Evolutionary conservation across 2,113 vertebrate genomes (phyloP), one percentile per base, ranked within the genome.

Genomic region (Chionomys nivalis): DNA sequence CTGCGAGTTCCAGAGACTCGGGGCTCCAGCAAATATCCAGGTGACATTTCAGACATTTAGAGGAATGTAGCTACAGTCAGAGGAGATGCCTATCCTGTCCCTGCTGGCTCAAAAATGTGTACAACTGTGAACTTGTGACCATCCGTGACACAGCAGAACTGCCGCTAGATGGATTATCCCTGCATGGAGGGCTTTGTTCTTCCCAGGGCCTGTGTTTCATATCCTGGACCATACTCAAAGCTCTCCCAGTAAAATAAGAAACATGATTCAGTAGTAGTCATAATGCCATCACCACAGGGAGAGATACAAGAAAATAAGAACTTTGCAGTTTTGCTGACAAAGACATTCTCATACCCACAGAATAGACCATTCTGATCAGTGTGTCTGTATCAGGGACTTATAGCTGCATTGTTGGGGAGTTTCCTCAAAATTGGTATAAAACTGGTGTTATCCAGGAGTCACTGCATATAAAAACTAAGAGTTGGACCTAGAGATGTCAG

Each of bases 51-150:
- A 83, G 52, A 90, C 13, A 76, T 9, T 16, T 42, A 55, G 77
- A 6, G 36, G 63, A 94, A 31, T 23, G 24, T 9, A 66, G 82
- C 3, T 44, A 58, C 68, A 21, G 26, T 36, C 70, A 89, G 16
- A 33, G 75, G 63, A 88, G 55, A 55, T 36, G 4, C 3, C 3
- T 76, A 68, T 39, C 19, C 7, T 82, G 52, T 88, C 3, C 13
- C 47, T 76, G n/a, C 55, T 91, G 42, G 88, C 68, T 94, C 61
- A 91, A 66, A 92, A 87, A 90, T 24, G 78, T n/a, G 76, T 77
- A 21, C 19, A 16, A 85, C 19, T 44, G 26, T 3, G 39, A 17
- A 52, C 55, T 70, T 82, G 31, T 83, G 24, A 10, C 11, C 82
- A 75, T 33, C 61, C 39, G 55, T 72, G 31, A 77, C 44, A 87